phyloP scores from a whole-genome alignment of 2,797 vertebrate species.

The Ispidina picta region DNA sequence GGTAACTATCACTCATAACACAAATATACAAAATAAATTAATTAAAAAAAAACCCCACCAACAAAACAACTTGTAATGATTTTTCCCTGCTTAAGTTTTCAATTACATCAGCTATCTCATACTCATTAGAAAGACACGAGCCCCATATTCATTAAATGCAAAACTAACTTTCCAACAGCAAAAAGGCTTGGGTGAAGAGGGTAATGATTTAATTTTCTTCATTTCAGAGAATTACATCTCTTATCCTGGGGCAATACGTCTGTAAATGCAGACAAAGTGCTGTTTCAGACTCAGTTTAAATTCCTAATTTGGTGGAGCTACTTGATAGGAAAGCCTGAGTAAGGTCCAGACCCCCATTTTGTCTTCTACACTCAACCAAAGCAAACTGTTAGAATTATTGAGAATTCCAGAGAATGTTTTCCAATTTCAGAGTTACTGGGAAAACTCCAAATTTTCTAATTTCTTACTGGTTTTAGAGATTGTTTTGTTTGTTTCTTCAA shows the following conservation, averaged over 20 bases:
- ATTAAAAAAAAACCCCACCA: neutral
- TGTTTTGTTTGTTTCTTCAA: neutral
- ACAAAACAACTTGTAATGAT: neutral
- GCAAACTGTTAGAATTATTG: neutral
- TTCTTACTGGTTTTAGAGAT: neutral
- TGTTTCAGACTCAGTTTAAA: constrained; percentile 47
- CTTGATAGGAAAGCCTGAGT: constrained; percentile 1
- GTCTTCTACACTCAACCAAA: neutral
- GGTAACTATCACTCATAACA: constrained; percentile 43
- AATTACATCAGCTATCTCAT: constrained; percentile 63
- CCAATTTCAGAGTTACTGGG: neutral
- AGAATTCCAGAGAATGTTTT: neutral
- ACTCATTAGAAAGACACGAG: constrained; percentile 66
- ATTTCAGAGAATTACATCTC: constrained; percentile 69
- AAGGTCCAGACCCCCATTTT: neutral
- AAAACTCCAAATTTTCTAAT: neutral
- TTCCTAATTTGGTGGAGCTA: constrained; percentile 52
- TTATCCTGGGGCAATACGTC: constrained; percentile 63
- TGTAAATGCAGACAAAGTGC: constrained; percentile 61
- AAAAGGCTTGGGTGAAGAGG: constrained; percentile 69
- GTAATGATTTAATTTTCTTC: constrained; percentile 73
- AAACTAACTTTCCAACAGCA: constrained; percentile 72
- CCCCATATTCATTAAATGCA: constrained; percentile 69
- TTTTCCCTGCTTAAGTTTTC: constrained; percentile 63
- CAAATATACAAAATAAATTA: constrained; percentile 62